Base-by-base conservation (phyloP, 2,797 vertebrate species). In the Agapornis canus region DNA sequence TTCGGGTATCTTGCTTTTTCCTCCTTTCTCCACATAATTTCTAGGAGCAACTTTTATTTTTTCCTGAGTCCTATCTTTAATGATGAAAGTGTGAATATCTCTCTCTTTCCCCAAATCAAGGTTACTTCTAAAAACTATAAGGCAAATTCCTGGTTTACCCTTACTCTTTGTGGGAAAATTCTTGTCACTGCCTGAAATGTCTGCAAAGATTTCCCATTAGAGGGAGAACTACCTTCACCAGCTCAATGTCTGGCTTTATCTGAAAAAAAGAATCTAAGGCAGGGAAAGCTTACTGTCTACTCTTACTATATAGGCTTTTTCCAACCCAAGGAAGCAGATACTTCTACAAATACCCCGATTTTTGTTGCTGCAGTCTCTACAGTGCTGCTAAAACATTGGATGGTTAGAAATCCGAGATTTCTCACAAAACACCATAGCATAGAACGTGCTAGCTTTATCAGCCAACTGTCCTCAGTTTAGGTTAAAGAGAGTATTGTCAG, bases 21-120 rank as follows among this genome's bases (percentile, higher is more conserved):
- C 20, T 86, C 27, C 17, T 69, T 79, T 63, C 17, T 66, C 31
- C 20, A 47, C 2, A 4, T 54, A 79, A 60, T 90, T 92, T 72
- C 39, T 82, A 39, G n/a, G 86, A 45, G 39, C 81, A 68, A 40
- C 29, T 73, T 84, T 84, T 79, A 15, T 69, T 93, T 91, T 64
- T 13, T 70, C 78, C 49, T 42, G 19, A 68, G 26, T 61, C 22
- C 13, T 72, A 3, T 37, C 43, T 86, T 70, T 69, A 80, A 48
- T 60, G 18, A 10, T 59, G 32, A 79, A 82, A 60, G 25, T 2
- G 16, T 64, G 22, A 91, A 87, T 72, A 75, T 52, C 35, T 27
- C 7, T 40, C 27, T 68, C 19, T 78, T 68, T 78, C 14, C 23
- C 11, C 13, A 63, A 90, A 82, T 72, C 32, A 45, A 57, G 39